Percentiles rank a stretch among this genome's conserved stretches.
Conservation (phyloP, 2,888 invertebrate species). For the Eupelmus urozonus region DNA sequence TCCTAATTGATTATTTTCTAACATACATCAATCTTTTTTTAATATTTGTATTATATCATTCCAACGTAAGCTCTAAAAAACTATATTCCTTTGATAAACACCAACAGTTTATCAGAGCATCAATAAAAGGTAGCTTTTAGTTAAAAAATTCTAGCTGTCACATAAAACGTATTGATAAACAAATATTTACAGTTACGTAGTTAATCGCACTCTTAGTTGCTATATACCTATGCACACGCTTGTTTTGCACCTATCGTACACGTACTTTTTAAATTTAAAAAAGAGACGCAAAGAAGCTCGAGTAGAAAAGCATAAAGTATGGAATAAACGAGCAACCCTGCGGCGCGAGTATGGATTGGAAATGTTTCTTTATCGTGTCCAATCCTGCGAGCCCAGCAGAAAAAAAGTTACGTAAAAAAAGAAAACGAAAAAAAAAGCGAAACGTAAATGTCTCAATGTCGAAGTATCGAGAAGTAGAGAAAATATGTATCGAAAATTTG, state of each 20-base stretch:
- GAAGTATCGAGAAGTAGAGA: constrained; percentile 14
- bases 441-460: constrained; percentile 1
- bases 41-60: too few species aligned
- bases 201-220: constrained; percentile 4
- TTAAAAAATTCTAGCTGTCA: neutral
- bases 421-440: neutral
- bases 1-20: too few species aligned
- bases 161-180: too few species aligned
- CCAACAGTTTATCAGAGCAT: too few species aligned
- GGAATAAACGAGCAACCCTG: constrained; percentile 23
- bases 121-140: too few species aligned
- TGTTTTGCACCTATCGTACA: neutral
- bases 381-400: constrained; percentile 21
- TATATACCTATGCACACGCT: constrained; percentile 38
- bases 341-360: constrained; percentile 48
- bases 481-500: constrained; percentile 5
- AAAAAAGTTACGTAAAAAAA: constrained; percentile 5
- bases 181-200: constrained; percentile 8
- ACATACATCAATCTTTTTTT: too few species aligned
- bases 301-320: neutral
- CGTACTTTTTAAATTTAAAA: constrained; percentile 3
- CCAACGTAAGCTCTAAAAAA: too few species aligned
- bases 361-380: constrained; percentile 50
- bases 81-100: too few species aligned
- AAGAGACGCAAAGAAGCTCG: constrained; percentile 21